phyloP scores from a whole-genome alignment of 2,888 invertebrate genomes.

The Neoscelio sp. region DNA sequence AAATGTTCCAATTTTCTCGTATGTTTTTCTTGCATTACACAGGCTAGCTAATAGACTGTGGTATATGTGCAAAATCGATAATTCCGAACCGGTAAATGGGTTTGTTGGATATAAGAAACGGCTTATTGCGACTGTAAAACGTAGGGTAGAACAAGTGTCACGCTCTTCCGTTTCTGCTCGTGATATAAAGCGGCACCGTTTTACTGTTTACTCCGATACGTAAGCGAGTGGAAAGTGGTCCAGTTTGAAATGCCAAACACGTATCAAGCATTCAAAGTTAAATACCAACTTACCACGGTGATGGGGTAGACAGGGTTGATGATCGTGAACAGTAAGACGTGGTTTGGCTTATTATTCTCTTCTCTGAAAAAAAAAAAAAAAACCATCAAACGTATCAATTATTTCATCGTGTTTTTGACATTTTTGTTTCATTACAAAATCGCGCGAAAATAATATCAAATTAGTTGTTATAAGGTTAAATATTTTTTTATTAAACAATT shows the following conservation, averaged over 20 bases:
- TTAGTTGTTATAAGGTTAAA: too few species aligned
- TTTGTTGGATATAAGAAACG: neutral
- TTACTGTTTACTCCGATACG: slow-evolving; percentile 23
- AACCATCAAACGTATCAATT: neutral
- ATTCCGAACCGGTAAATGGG: neutral
- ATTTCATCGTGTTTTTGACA: neutral
- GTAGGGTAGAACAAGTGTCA: slow-evolving; percentile 11
- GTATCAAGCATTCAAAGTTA: slow-evolving; percentile 45
- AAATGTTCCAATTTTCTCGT: too few species aligned
- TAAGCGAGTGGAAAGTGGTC: slow-evolving; percentile 23
- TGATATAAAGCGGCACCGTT: slow-evolving; percentile 10
- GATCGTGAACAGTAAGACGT: slow-evolving; percentile 98
- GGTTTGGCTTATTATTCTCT: slow-evolving; percentile 95
- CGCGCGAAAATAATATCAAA: too few species aligned
- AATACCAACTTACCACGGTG: slow-evolving; percentile 94
- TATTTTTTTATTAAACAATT: too few species aligned
- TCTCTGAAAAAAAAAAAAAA: slow-evolving; percentile 83
- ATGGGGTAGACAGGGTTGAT: slow-evolving; percentile 99
- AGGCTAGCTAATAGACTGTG: too few species aligned
- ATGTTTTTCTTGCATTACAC: too few species aligned
- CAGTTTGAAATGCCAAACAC: slow-evolving; percentile 32
- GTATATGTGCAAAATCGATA: too few species aligned
- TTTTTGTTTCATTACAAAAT: neutral
- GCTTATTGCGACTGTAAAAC: neutral
- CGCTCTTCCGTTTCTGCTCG: slow-evolving; percentile 3